phyloP scores from a whole-genome alignment of 2,888 invertebrate genomes.

The Zootermopsis nevadensis region DNA sequence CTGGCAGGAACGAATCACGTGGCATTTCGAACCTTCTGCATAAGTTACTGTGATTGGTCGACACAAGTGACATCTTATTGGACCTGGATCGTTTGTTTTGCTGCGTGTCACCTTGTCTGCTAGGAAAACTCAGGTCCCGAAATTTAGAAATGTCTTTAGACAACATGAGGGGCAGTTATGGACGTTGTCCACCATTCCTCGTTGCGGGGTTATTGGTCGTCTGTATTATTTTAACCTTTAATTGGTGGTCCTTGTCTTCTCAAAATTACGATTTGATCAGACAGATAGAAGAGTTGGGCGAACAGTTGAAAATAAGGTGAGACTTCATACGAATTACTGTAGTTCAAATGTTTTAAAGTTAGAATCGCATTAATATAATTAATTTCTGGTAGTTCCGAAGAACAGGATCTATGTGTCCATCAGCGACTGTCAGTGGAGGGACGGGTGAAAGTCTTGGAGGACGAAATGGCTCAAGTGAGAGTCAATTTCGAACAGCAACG shows the following conservation, averaged over 20 bases:
- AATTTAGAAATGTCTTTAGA: slow-evolving; percentile 60
- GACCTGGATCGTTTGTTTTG: not conserved
- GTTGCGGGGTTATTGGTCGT: slow-evolving; percentile 49
- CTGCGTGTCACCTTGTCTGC: slow-evolving; percentile 17
- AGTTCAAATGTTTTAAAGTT: too few species aligned
- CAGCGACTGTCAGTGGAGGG: slow-evolving; percentile 51
- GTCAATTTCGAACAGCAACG: slow-evolving; percentile 50
- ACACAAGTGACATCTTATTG: not conserved
- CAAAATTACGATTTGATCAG: slow-evolving; percentile 50
- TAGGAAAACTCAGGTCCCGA: not conserved
- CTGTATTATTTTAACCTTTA: slow-evolving; percentile 50
- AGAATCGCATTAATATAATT: not conserved
- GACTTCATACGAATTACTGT: not conserved
- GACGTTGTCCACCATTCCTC: slow-evolving; percentile 52
- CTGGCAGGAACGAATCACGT: not conserved
- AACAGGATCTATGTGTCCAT: slow-evolving; percentile 52
- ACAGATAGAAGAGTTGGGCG: slow-evolving; percentile 52
- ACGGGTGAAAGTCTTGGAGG: slow-evolving; percentile 52
- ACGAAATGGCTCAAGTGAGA: slow-evolving; percentile 51
- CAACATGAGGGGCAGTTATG: slow-evolving; percentile 50
- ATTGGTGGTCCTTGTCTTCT: slow-evolving; percentile 52
- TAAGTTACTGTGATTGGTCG: not conserved
- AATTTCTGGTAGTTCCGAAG: slow-evolving; percentile 51
- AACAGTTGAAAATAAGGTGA: slow-evolving; percentile 52
- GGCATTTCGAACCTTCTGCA: not conserved